Base-by-base conservation (phyloP, 2,113 vertebrate genomes). In the Pterocles orientalis region DNA sequence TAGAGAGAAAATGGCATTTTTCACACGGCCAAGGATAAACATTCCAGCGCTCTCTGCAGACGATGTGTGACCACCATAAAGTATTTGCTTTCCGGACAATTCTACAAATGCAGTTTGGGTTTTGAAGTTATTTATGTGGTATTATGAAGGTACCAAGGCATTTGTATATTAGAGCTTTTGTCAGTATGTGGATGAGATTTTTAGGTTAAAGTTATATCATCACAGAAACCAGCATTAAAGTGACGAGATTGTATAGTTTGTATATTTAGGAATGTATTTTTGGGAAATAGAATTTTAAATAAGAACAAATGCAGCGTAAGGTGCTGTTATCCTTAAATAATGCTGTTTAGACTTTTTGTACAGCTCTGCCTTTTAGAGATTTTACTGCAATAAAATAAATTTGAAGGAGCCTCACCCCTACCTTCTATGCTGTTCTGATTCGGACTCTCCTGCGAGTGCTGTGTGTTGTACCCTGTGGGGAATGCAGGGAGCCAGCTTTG, bases 1-100 rank as follows among this genome's bases (percentile, higher is more conserved):
- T 88, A 99, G 99, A 97, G 99, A 99, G 98, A 99, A 99, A 97
- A 99, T 99, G 99, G 99, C 99, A 0, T 99, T 99, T 98, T 99
- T 99, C 98, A 99, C 99, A 5, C 98, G 99, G 95, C 98, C 98
- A 1, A 98, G 98, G 97, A 98, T 98, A 92, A 99, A 98, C 88
- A 98, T 99, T 94, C 98, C 99, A 14, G 95, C 99, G 7, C 98
- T 99, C 77, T 99, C 99, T 80, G 99, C 98, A 0, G 99, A 99
- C 0, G 98, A 99, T 33, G 99, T 99, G 95, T 99, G 97, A 98
- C 94, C 83, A 47, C 97, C 97, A 69, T 96, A 94, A 98, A 98
- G 98, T 98, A 97, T 98, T 98, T 96, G 81, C 97, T 97, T 95
- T 96, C 83, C 5, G 92, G 96, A 90, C 96, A 96, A 88, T 85